Evolutionary conservation across 1,140 invertebrate species (phyloP), one percentile per base, ranked within the genome.

Genomic region (Eupristina koningsbergeri): DNA sequence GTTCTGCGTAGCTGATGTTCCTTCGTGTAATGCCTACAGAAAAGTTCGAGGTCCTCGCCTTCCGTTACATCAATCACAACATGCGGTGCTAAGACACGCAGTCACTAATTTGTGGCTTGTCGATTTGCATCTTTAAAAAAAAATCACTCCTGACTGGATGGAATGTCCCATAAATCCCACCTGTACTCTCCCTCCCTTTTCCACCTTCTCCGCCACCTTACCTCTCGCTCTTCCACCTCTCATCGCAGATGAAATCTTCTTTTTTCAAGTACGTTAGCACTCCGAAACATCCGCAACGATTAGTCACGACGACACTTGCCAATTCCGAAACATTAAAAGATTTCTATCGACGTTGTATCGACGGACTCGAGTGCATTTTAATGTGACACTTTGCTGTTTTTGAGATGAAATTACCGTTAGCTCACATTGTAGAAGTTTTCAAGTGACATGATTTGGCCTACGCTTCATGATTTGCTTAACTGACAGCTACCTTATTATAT

Each of bases 201-300:
- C n/a, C n/a, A n/a, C n/a, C n/a, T n/a, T n/a, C n/a, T n/a, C n/a
- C n/a, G n/a, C n/a, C n/a, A n/a, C n/a, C n/a, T n/a, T n/a, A n/a
- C n/a, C n/a, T n/a, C n/a, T n/a, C n/a, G n/a, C n/a, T n/a, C n/a
- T n/a, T n/a, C n/a, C n/a, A n/a, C 9, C 77, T 80, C 58, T 80
- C 79, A 13, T 71, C 47, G 64, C 31, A 71, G 69, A 39, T 74
- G 69, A 74, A 81, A 81, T 53, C 80, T 58, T 71, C 41, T 22
- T 78, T 15, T 50, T 34, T 19, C 17, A n/a, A 6, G 7, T 7
- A 19, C 13, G 74, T 36, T 9, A 31, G 5, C 34, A 22, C 29
- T 64, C 13, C 0, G 11, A 15, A 8, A n/a, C 31, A 1, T 5
- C 31, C 6, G 64, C 17, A 36, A 29, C 50, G 69, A 69, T 80